Conservation (phyloP, 2,888 invertebrate species). For the Cylindroiulus punctatus region DNA sequence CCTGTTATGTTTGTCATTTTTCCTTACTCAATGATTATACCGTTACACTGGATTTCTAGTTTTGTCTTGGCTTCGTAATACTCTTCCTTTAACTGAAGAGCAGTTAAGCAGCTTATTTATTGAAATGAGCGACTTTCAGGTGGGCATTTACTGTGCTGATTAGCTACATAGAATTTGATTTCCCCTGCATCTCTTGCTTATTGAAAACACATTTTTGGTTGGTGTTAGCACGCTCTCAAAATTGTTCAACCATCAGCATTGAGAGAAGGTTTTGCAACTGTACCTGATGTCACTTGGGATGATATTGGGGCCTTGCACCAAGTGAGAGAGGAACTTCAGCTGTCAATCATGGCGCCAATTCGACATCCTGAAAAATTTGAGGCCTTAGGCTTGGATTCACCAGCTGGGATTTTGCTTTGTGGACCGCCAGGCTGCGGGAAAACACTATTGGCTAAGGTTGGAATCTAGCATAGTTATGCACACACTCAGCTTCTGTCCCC, state of each 20-base stretch:
- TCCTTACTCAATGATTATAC: too few relatives aligned
- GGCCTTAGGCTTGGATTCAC: constrained; percentile 79
- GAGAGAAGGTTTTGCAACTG: constrained; percentile 96
- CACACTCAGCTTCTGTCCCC: background rate
- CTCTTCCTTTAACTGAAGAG: constrained; percentile 71
- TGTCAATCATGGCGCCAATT: constrained; percentile 91
- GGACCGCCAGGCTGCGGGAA: constrained; percentile 92
- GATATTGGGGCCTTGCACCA: constrained; percentile 92
- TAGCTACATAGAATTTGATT: too few relatives aligned
- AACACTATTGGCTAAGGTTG: constrained; percentile 89
- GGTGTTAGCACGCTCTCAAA: constrained; percentile 74
- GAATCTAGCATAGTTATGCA: background rate
- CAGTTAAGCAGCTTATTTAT: constrained; percentile 76
- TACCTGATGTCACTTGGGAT: constrained; percentile 96
- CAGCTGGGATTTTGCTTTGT: constrained; percentile 91
- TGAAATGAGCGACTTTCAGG: constrained; percentile 76
- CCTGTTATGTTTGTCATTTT: background rate
- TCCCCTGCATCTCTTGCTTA: background rate
- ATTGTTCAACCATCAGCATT: constrained; percentile 92
- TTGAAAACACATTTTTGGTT: background rate
- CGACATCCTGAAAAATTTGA: constrained; percentile 83
- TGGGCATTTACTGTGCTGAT: constrained; percentile 57
- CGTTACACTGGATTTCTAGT: constrained; percentile 62
- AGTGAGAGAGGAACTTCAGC: constrained; percentile 87
- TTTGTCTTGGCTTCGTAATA: constrained; percentile 74